Evolutionary conservation across 2,888 invertebrate genomes (phyloP).

Genomic region (Drosophila aldrichi): DNA sequence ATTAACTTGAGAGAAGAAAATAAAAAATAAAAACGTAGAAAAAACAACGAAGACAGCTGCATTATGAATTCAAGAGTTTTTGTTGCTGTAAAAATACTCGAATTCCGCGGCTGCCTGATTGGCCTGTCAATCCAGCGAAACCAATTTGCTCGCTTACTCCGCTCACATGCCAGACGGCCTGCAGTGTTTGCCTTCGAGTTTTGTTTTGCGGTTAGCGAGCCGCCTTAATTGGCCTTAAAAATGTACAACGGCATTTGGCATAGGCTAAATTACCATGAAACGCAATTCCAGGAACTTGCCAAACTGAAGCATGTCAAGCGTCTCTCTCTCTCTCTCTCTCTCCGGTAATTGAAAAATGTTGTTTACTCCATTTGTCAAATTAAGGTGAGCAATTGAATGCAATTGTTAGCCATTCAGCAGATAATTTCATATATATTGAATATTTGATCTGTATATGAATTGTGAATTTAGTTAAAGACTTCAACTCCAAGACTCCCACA

Average conservation of each 20-base stretch:
- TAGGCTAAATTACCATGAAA: slow-evolving; percentile 7
- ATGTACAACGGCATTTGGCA: slow-evolving; percentile 8
- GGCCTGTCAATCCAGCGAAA: slow-evolving; percentile 3
- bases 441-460: background rate
- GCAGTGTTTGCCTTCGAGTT: background rate
- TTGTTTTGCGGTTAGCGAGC: slow-evolving; percentile 4
- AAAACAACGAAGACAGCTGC: background rate
- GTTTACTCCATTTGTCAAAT: slow-evolving; percentile 16
- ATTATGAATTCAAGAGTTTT: slow-evolving; percentile 17
- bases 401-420: background rate
- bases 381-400: slow-evolving; percentile 3
- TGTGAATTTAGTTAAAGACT: too few species aligned
- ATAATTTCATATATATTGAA: background rate
- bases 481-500: too few species aligned
- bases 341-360: background rate
- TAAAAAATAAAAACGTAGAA: background rate
- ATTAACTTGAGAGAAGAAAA: background rate
- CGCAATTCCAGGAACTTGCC: slow-evolving; percentile 20
- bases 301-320: background rate
- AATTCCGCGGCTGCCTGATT: background rate
- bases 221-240: slow-evolving; percentile 42
- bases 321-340: background rate
- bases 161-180: slow-evolving; percentile 10
- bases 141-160: background rate
- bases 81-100: background rate